Conservation (phyloP, 2,888 invertebrate species). For the Craniophora ligustri region DNA sequence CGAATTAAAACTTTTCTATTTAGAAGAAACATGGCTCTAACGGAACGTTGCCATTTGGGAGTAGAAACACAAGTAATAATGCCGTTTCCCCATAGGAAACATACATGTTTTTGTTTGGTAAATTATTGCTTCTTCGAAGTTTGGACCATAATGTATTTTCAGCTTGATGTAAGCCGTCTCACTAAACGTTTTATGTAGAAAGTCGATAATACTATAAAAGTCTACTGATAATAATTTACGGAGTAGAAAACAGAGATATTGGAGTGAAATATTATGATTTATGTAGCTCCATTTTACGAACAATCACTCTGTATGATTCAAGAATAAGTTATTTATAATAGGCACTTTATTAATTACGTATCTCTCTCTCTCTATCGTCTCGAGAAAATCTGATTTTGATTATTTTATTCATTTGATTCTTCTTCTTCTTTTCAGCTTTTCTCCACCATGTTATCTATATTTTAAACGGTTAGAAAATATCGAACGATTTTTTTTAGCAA, state of each 20-base stretch:
- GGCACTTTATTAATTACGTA: too few species aligned
- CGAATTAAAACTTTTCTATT: conserved; percentile 81
- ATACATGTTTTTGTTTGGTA: conserved; percentile 67
- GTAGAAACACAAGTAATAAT: conserved; percentile 64
- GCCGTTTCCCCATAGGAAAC: conserved; percentile 61
- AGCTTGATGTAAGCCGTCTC: conserved; percentile 53
- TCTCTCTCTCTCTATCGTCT: too few species aligned
- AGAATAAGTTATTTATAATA: too few species aligned
- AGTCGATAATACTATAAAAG: conserved; percentile 41
- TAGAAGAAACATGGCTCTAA: conserved; percentile 69
- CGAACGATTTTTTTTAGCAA: too few species aligned
- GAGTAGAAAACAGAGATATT: conserved; percentile 47
- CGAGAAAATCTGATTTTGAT: too few species aligned
- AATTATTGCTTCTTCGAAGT: conserved; percentile 61
- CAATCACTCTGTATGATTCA: too few species aligned
- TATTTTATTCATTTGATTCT: too few species aligned
- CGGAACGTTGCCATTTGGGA: conserved; percentile 60
- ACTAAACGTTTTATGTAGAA: conserved; percentile 48
- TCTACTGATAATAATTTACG: conserved; percentile 48
- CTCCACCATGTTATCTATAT: too few species aligned
- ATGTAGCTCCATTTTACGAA: too few species aligned
- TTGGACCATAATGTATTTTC: conserved; percentile 59
- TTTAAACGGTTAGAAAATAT: too few species aligned
- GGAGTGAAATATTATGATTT: conserved; percentile 43
- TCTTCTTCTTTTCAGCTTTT: too few species aligned